Evolutionary conservation across 2,888 invertebrate genomes (phyloP), one percentile per base, ranked within the genome.

Genomic region (Kryphioiulus occultus): DNA sequence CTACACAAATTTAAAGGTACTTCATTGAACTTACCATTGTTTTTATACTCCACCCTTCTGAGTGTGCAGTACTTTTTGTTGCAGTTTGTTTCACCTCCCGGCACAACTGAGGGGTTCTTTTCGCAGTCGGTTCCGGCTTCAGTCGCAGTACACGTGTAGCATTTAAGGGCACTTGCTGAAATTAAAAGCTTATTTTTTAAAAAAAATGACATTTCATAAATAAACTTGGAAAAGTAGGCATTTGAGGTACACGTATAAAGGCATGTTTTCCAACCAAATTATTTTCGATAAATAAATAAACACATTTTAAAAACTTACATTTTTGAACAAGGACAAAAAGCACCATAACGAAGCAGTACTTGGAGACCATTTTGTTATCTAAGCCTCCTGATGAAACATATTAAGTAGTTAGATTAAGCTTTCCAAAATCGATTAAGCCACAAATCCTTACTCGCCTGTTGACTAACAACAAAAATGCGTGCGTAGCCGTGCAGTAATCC

Each of bases 41-140:
- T 42, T 19, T 32, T 84, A 26, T n/a, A 84, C 32, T 87, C 87
- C 1, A 87, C 84, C 22, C 87, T 19, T 15, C 87, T 82, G 0
- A 87, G 44, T 32, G 87, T 87, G 84, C 87, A 87, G 22, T 87
- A 87, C n/a, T 84, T 82, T 26, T 87, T 87, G 68, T 87, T 84
- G 32, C 87, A 87, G 22, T 87, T 84, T 17, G 83, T 87, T n/a
- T 42, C 83, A 7, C 83, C 83, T 9, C 87, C 87, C 15, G 44
- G 30, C 7, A 87, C 87, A 42, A 10, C 42, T 12, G 82, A 39
- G 4, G 87, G 87, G 30, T 87, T 32, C 2, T 30, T 7, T 32
- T 87, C 68, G 22, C 87, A 87, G 22, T 87, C 87, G 5, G 83
- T 19, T 39, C 26, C 84, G 3, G 83, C 82, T 39, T 19, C 84